phyloP scores from a whole-genome alignment of 2,797 vertebrate species.

The Vultur gryphus region DNA sequence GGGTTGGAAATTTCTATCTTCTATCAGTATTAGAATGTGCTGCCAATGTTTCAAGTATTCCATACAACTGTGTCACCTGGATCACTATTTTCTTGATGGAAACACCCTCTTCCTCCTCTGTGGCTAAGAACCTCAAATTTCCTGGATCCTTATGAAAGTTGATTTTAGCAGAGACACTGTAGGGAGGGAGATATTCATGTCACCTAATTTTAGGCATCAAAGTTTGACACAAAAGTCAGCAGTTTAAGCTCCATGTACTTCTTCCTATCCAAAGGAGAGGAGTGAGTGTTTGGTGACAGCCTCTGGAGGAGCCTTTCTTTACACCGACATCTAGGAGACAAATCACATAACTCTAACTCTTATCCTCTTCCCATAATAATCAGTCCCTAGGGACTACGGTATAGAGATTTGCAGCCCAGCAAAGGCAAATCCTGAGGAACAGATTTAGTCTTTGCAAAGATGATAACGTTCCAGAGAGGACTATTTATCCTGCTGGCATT shows the following conservation, averaged over 20 bases:
- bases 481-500: not conserved
- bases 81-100: not conserved
- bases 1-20: not conserved
- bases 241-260: not conserved
- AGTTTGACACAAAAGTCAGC: not conserved
- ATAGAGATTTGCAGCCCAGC: not conserved
- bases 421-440: not conserved
- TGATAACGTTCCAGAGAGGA: not conserved
- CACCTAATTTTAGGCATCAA: not conserved
- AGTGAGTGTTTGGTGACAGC: not conserved
- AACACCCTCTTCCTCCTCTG: not conserved
- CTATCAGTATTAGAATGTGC: not conserved
- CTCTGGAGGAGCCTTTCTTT: not conserved
- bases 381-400: not conserved
- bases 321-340: not conserved
- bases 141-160: not conserved
- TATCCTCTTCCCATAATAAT: not conserved
- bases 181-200: not conserved
- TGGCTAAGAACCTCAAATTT: not conserved
- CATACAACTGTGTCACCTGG: not conserved
- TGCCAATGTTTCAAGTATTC: not conserved
- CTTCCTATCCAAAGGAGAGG: not conserved
- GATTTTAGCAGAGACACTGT: not conserved
- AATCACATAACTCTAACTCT: not conserved
- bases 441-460: not conserved